Base-by-base conservation (phyloP, 37 sponge, comb jelly and placozoan genomes). In the Aphrocallistes beatrix region DNA sequence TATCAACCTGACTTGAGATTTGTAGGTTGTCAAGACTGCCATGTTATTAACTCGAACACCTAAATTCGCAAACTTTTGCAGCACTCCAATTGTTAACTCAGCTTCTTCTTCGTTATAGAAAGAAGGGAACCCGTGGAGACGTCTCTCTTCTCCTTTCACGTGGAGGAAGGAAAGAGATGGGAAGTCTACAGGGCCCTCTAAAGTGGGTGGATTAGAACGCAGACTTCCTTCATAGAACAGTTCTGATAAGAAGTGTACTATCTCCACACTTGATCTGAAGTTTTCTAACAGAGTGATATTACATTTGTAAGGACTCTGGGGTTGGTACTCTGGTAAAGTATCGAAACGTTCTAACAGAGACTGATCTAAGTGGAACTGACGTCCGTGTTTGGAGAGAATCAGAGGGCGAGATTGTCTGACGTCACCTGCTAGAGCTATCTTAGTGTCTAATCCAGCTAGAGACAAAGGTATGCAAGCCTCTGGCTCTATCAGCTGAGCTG, bases 401-500 rank as follows among this genome's bases (percentile, higher is more conserved):
- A 60, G 34, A 19, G 75, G 75, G 10, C 34, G 10, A 13, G 17
- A 25, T 13, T 60, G 75, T 3, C n/a, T 3, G 1, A 60, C 21
- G 34, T 60, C 75, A 25, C 75, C 75, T 6, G 75, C 75, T 60
- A 60, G 34, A 6, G 34, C 75, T 60, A 60, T 60, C 75, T 60
- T 60, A 19, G 75, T 60, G 34, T 30, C n/a, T 19, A 6, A 6
- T 8, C 34, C 34, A 60, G 75, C 75, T 60, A 60, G 75, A 3
- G 32, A 60, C 75, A 60, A 13, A 60, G 75, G 28, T 19, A 60
- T 60, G n/a, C 75, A 60, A 13, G 75, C 75, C 34, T 60, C 75
- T 19, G 75, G 75, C 34, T 60, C 75, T 21, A 60, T 60, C 75
- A 60, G 28, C 75, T 60, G 75, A 6, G 75, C 75, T 60, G 75